A percentile compares a stretch with the other conserved stretches of the same genome.
phyloP scores from a whole-genome alignment of 2,888 invertebrate species.

The Mylabris sibirica region DNA sequence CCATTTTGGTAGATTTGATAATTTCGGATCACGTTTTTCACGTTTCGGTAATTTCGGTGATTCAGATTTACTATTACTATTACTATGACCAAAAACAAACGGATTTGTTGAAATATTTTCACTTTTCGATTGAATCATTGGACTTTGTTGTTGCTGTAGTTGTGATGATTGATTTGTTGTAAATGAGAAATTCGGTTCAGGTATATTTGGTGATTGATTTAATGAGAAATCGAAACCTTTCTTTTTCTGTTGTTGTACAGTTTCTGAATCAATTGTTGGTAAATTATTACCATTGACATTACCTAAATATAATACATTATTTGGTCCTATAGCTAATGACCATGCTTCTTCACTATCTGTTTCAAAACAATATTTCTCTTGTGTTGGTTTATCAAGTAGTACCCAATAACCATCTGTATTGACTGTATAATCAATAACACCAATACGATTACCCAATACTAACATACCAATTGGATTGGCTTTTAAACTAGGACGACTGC shows the following conservation, averaged over 20 bases:
- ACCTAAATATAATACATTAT: constrained; percentile 71
- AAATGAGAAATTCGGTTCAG: constrained; percentile 48
- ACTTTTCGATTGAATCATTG: constrained; percentile 48
- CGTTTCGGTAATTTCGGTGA: constrained; percentile 56
- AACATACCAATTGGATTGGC: constrained; percentile 74
- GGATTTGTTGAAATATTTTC: constrained; percentile 54
- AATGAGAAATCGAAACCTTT: constrained; percentile 69
- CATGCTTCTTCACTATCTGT: constrained; percentile 76
- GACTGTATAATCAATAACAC: constrained; percentile 70
- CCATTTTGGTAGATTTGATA: constrained; percentile 67
- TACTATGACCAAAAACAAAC: constrained; percentile 60
- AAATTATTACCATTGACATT: constrained; percentile 61
- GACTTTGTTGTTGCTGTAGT: constrained; percentile 50
- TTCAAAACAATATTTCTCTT: constrained; percentile 72
- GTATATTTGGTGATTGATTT: constrained; percentile 45
- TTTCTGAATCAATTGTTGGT: constrained; percentile 43
- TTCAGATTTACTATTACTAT: constrained; percentile 37
- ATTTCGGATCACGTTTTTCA: constrained; percentile 60
- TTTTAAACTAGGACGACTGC: constrained; percentile 72
- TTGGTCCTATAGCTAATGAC: constrained; percentile 72
- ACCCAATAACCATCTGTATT: constrained; percentile 74
- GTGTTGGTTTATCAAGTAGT: constrained; percentile 68
- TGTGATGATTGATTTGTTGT: constrained; percentile 52
- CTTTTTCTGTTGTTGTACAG: constrained; percentile 45
- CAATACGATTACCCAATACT: constrained; percentile 71